Percentiles rank a stretch among this genome's conserved stretches.
Conservation (phyloP, 1,140 invertebrate genomes). For the Lordiphosa clarofinis region DNA sequence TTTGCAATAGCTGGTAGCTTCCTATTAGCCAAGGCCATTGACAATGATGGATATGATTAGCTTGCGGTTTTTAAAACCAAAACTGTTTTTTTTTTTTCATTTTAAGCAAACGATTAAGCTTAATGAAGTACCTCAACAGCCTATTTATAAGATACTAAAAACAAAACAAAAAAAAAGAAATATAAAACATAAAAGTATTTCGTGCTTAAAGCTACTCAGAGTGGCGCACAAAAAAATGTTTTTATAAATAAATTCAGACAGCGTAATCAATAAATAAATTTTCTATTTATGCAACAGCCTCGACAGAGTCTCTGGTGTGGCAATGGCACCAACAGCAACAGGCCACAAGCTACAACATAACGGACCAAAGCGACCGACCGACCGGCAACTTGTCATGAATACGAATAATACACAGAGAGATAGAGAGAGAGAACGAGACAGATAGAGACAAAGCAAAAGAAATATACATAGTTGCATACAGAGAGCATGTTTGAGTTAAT, state of each 20-base stretch:
- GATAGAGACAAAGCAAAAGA: conserved; percentile 8
- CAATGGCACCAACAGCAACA: conserved; percentile 17
- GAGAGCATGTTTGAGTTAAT: conserved; percentile 19
- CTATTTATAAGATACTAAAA: too few relatives aligned
- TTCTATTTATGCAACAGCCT: conserved; percentile 72
- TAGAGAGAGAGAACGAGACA: conserved; percentile 2
- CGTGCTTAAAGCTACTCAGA: conserved; percentile 15
- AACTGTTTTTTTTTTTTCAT: too few relatives aligned
- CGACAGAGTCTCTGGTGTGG: conserved; percentile 30
- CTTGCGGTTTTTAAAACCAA: too few relatives aligned
- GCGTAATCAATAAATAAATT: conserved; percentile 74
- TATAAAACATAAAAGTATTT: conserved; percentile 20
- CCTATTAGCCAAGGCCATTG: conserved; percentile 45
- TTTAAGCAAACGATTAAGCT: too few relatives aligned
- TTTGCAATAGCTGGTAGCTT: conserved; percentile 23
- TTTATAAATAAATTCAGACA: conserved; percentile 56
- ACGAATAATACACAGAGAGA: conserved; percentile 31
- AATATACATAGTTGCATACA: conserved; percentile 19
- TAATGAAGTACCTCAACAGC: too few relatives aligned
- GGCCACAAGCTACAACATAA: conserved; percentile 49
- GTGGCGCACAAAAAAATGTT: conserved; percentile 12
- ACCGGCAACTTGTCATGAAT: conserved; percentile 65
- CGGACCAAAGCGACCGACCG: conserved; percentile 38
- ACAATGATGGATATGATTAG: too few relatives aligned
- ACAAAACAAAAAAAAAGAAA: too few relatives aligned